Base-by-base conservation (phyloP, 2,113 vertebrate genomes). In the Trichomycterus rosablanca region DNA sequence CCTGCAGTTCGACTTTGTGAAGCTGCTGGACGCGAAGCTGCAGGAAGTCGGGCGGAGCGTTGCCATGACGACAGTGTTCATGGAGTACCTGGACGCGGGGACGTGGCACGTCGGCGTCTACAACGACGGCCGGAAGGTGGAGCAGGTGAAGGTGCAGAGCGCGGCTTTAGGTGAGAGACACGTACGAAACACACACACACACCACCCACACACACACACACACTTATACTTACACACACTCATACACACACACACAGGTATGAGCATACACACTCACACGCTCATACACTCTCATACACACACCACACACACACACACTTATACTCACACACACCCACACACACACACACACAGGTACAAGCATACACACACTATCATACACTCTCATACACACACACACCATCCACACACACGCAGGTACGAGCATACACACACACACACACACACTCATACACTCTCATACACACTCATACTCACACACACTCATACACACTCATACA, bases 71-170 rank as follows among this genome's bases (percentile, higher is more conserved):
- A 90, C 91, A 7, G 89, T 91, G 40, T 92, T 92, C 74, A 90
- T 93, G 7, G 90, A 92, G 74, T 93, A 92, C 18, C 89, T 93
- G 88, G 91, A 93, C 35, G 87, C 90, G 65, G 91, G 91, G 15
- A 87, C 87, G 20, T 93, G 91, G 91, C 88, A 92, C 56, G 81
- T 92, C 77, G 91, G 89, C 7, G 89, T 93, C 81, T 93, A 92
- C 76, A 93, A 93, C 4, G 91, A 93, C 20, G 91, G 91, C 5
- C 91, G 89, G 71, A 92, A 92, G 73, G 82, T 89, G 69, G 91
- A 93, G 20, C 90, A 92, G 76, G 89, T 93, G 53, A 85, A 90
- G 40, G 88, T 92, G 14, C 78, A 91, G 64, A 92, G 88, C 59
- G 90, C 90, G 43, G 88, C 89, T 0, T 90, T 93, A 44, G 91